Percentiles rank a stretch among this genome's conserved stretches.
These are phyloP conservation scores for Pantelozetes paolii DNA, from an alignment of 2,888 invertebrate genomes.

Conservation along the genomic window DNA sequence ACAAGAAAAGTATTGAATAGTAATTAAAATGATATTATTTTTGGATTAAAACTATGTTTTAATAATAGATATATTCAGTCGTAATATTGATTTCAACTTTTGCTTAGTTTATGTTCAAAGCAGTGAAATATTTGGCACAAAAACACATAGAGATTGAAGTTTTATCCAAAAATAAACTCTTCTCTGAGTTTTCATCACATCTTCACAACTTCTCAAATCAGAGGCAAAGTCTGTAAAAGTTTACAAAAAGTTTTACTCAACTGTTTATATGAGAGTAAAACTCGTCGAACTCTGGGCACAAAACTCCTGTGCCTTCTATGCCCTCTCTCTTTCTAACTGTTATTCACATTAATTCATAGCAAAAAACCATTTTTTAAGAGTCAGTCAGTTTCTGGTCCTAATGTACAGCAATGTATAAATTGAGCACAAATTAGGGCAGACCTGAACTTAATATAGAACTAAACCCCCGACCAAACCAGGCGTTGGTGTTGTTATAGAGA, in stretches of 20 bases:
- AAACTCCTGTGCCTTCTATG: background rate
- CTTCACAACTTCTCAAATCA: background rate
- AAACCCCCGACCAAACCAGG: conserved; percentile 19
- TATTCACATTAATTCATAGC: conserved; percentile 20
- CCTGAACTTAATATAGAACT: conserved; percentile 36
- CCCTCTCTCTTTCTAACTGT: conserved; percentile 26
- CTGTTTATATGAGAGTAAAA: conserved; percentile 3
- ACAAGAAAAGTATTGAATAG: background rate
- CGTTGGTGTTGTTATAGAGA: conserved; percentile 26
- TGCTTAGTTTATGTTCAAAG: background rate
- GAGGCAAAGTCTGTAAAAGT: background rate
- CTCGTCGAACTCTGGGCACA: no score
- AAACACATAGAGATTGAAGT: background rate
- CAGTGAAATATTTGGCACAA: background rate
- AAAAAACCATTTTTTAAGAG: background rate
- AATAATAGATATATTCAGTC: background rate
- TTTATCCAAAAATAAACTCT: conserved; percentile 21
- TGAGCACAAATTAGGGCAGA: conserved; percentile 26
- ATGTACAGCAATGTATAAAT: background rate
- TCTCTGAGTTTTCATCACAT: background rate
- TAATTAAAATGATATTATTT: background rate
- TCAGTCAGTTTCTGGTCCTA: conserved; percentile 7
- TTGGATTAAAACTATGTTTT: background rate
- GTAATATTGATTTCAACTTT: background rate
- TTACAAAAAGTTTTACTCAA: background rate